Evolutionary conservation across 1,140 invertebrate species (phyloP).

Genomic region (Drosophila serrata): DNA sequence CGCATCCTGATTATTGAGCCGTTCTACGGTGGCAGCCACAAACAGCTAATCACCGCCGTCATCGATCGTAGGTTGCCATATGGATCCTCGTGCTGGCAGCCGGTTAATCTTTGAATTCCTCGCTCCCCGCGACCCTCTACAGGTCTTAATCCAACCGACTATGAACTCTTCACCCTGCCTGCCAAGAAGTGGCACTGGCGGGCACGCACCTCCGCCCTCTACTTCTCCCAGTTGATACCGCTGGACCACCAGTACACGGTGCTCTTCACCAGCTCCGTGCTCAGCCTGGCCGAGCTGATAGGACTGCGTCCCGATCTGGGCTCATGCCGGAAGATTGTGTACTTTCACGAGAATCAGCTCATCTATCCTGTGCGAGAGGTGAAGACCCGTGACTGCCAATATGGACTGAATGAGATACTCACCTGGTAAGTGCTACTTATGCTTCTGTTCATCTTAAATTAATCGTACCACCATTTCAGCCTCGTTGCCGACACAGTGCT

Average conservation of each 20-base stretch:
- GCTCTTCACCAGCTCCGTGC: slow-evolving; percentile 90
- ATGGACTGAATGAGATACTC: slow-evolving; percentile 92
- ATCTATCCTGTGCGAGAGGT: slow-evolving; percentile 89
- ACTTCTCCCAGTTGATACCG: slow-evolving; percentile 88
- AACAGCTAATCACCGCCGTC: slow-evolving; percentile 88
- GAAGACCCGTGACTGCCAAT: slow-evolving; percentile 91
- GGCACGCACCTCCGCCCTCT: slow-evolving; percentile 89
- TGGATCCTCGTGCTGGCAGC: neutral
- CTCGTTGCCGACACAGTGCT: slow-evolving; percentile 90
- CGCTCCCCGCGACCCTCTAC: neutral
- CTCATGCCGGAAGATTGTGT: slow-evolving; percentile 88
- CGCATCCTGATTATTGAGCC: slow-evolving; percentile 87
- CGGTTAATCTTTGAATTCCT: neutral
- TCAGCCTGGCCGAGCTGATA: slow-evolving; percentile 90
- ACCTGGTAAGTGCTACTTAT: slow-evolving; percentile 87
- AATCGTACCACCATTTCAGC: slow-evolving; percentile 76
- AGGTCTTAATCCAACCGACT: slow-evolving; percentile 77
- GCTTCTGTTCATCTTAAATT: neutral
- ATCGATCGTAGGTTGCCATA: slow-evolving; percentile 75
- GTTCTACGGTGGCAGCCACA: slow-evolving; percentile 91
- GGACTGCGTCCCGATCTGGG: slow-evolving; percentile 89
- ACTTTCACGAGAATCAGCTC: slow-evolving; percentile 93
- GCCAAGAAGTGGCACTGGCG: slow-evolving; percentile 94
- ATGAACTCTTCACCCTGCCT: slow-evolving; percentile 87
- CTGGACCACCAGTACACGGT: slow-evolving; percentile 86